These are phyloP conservation scores for Callospermophilus lateralis DNA, from an alignment of 2,113 vertebrate species.

Conservation along the genomic window DNA sequence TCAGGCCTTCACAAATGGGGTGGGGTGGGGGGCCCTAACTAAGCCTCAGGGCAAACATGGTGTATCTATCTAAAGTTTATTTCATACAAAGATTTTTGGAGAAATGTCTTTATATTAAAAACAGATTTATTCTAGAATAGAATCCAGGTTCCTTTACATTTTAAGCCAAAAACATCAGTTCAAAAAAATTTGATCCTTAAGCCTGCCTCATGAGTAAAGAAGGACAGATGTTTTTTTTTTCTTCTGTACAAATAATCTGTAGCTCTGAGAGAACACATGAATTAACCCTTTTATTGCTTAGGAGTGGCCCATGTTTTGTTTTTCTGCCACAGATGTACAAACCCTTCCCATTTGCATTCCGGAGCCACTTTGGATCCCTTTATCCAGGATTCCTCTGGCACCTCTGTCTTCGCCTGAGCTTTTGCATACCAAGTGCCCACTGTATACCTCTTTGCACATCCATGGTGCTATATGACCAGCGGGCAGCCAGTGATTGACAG, in stretches of 20 bases:
- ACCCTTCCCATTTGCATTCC: neutral
- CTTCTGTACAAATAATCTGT: neutral
- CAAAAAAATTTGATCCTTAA: slow-evolving; percentile 36
- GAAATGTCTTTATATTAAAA: slow-evolving; percentile 58
- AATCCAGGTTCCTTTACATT: slow-evolving; percentile 31
- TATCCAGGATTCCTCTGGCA: neutral
- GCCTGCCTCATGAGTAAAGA: neutral
- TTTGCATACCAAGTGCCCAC: neutral
- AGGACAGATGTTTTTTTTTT: neutral
- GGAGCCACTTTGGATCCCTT: neutral
- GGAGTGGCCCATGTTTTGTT: neutral
- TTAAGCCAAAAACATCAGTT: slow-evolving; percentile 25
- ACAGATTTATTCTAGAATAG: slow-evolving; percentile 57
- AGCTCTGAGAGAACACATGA: neutral
- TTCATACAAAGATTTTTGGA: slow-evolving; percentile 36
- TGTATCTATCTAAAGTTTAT: neutral
- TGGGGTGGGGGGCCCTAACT: neutral
- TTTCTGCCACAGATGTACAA: neutral
- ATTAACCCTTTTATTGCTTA: neutral
- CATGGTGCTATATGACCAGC: neutral
- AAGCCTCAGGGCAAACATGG: neutral
- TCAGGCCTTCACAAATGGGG: neutral
- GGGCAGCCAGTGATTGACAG: neutral
- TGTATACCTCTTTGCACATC: neutral
- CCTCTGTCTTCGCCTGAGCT: neutral